These are phyloP conservation scores for Drosophila mulleri DNA, from an alignment of 2,888 invertebrate genomes.

Conservation along the genomic window DNA sequence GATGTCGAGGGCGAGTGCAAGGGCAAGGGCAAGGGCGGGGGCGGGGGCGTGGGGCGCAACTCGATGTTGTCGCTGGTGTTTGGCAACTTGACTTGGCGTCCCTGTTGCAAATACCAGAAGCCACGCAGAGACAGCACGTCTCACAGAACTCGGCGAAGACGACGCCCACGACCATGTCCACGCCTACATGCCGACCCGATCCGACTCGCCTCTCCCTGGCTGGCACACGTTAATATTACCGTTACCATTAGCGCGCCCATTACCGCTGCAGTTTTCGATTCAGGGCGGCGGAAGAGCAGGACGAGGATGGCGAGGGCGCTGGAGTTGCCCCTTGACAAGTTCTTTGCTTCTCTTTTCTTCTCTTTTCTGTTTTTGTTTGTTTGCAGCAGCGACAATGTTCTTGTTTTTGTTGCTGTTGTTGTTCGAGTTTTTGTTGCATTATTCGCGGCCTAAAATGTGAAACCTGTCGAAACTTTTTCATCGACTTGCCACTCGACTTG, in stretches of 20 bases:
- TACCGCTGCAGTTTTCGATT: slow-evolving; percentile 26
- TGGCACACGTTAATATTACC: slow-evolving; percentile 28
- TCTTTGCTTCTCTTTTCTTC: neutral
- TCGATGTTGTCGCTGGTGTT: slow-evolving; percentile 15
- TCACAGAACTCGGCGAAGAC: neutral
- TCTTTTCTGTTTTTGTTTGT: neutral
- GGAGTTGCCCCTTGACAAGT: slow-evolving; percentile 15
- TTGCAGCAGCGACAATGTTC: slow-evolving; percentile 15
- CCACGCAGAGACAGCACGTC: slow-evolving; percentile 17
- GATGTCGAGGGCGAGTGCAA: slow-evolving; percentile 31
- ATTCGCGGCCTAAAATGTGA: slow-evolving; percentile 68
- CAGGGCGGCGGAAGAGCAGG: slow-evolving; percentile 1
- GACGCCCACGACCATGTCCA: slow-evolving; percentile 9
- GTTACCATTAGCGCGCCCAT: slow-evolving; percentile 41
- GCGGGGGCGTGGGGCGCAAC: no score
- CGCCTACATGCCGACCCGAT: slow-evolving; percentile 12
- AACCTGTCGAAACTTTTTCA: slow-evolving; percentile 74
- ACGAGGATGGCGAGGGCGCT: neutral
- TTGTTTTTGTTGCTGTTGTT: slow-evolving; percentile 13
- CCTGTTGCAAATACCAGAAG: slow-evolving; percentile 25
- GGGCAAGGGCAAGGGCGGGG: slow-evolving; percentile 17
- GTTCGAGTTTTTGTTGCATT: slow-evolving; percentile 53
- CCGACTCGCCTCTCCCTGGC: neutral
- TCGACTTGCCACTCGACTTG: slow-evolving; percentile 44
- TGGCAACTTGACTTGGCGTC: slow-evolving; percentile 27